Evolutionary conservation across 2,113 vertebrate genomes (phyloP).

Genomic region (Elachura formosa): DNA sequence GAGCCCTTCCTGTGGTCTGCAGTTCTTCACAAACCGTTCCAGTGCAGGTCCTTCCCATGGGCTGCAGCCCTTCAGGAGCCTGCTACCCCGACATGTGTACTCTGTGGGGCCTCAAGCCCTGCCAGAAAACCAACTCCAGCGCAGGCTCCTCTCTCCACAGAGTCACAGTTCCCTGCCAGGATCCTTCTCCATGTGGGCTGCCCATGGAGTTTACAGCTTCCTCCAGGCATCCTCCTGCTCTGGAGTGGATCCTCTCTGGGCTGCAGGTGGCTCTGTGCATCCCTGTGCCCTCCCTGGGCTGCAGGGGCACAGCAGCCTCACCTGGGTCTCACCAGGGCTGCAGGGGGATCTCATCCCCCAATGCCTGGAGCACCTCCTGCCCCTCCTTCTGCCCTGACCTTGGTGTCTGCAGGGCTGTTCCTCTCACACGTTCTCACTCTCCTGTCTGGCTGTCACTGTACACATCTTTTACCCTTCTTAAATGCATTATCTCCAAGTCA

Average conservation of each 20-base stretch:
- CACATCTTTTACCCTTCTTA: neutral
- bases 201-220: neutral
- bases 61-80: neutral
- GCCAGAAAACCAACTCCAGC: neutral
- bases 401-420: neutral
- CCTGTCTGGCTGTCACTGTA: neutral
- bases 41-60: neutral
- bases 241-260: fast-evolving
- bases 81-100: fast-evolving
- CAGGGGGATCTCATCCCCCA: fast-evolving
- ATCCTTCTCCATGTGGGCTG: fast-evolving
- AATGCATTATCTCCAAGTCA: neutral
- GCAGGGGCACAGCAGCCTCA: neutral
- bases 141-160: fast-evolving
- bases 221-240: neutral
- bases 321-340: too few species aligned
- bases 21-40: neutral
- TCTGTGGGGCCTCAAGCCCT: neutral
- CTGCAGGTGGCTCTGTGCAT: neutral
- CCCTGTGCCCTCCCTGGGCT: neutral
- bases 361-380: neutral
- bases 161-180: too few species aligned
- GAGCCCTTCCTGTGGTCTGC: neutral
- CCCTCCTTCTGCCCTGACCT: neutral
- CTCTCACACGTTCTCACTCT: neutral